A percentile compares a stretch with the other conserved stretches of the same genome.
These are phyloP conservation scores for Tor tambroides DNA, from an alignment of 2,113 vertebrate genomes.

Conservation along the genomic window DNA sequence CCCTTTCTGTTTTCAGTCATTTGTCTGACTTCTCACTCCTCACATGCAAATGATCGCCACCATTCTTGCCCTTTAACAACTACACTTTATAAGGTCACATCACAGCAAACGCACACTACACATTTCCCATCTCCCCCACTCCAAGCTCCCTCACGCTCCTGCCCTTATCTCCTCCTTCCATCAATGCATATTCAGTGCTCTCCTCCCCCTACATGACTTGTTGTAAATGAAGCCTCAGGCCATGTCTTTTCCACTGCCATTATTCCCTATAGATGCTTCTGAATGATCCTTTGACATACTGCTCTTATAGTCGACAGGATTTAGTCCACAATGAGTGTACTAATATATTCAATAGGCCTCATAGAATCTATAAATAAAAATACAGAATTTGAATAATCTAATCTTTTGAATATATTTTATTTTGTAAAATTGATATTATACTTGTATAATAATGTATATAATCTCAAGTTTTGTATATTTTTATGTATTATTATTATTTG, in stretches of 20 bases:
- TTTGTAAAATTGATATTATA: no score
- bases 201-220: slow-evolving; percentile 21
- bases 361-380: not conserved
- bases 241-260: not conserved
- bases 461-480: no score
- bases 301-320: not conserved
- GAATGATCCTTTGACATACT: not conserved
- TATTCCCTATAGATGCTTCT: not conserved
- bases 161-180: not conserved
- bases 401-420: no score
- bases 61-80: not conserved
- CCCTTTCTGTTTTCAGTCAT: slow-evolving; percentile 2
- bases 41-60: not conserved
- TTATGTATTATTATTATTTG: no score
- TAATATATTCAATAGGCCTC: not conserved
- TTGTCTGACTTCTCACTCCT: not conserved
- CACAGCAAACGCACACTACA: no score
- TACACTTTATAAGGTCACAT: slow-evolving; percentile 4
- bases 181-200: slow-evolving; percentile 21
- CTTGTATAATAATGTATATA: no score
- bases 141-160: not conserved
- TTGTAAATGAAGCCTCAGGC: slow-evolving; percentile 38
- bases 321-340: not conserved
- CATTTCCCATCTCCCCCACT: not conserved
- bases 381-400: no score